Evolutionary conservation across 2,888 invertebrate genomes (phyloP), one percentile per base, ranked within the genome.

Genomic region (Drosophila testacea): DNA sequence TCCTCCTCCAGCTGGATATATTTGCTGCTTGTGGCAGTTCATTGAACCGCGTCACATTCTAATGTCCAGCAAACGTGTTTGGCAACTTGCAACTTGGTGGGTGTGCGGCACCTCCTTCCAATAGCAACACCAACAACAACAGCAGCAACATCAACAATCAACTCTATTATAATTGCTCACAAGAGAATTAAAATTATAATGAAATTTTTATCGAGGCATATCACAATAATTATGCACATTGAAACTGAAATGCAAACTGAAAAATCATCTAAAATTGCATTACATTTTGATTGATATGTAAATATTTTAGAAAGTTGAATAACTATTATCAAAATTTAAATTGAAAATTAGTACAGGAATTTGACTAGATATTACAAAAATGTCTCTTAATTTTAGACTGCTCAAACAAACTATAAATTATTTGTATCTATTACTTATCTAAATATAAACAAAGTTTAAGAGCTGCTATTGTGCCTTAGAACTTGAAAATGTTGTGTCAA

Each of bases 1-100:
- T 86, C 83, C 87, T 78, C 72, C 81, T 83, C 75, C 55, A 61
- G 66, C 66, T 70, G 73, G 80, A 66, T 73, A 66, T 73, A 67
- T 68, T 36, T 64, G 68, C 70, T 50, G 56, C 55, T 69, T 61
- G 69, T 28, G 48, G 55, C 60, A 65, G 86, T 84, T 86, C 84
- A 55, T 61, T 83, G 83, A 84, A 84, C 76, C 77, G 50, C 54
- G 65, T 67, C 65, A 62, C 73, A 84, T 87, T 83, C 83, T 83
- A 83, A 83, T 83, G 77, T 74, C 75, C 71, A 75, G 75, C 77
- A 86, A 83, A 83, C 87, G 84, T 87, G 83, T 83, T 83, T 83
- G 75, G 69, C 79, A 66, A 70, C 86, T 83, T 68, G 57, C 67
- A 70, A 54, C 69, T 71, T 41, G 63, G 69, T 76, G 79, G 59